Conservation (phyloP, 2,888 invertebrate species). For the Neocrepidodera transversa region DNA sequence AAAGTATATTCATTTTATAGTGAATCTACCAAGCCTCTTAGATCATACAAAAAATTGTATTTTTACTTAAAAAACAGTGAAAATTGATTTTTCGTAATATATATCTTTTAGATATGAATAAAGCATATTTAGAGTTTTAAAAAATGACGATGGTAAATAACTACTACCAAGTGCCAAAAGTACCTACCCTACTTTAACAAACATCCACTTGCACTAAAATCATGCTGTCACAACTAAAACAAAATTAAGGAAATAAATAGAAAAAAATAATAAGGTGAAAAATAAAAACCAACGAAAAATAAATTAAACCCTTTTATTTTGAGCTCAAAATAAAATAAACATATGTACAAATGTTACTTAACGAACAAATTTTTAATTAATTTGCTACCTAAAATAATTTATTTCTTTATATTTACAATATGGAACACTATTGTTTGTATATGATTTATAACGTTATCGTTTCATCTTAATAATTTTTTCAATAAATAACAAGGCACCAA, state of each 20-base stretch:
- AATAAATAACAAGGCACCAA: neutral
- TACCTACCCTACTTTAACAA: neutral
- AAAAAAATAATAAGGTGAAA: constrained; percentile 31
- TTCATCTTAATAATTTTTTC: neutral
- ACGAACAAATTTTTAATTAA: constrained; percentile 46
- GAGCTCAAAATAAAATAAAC: constrained; percentile 56
- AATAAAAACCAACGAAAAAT: constrained; percentile 53
- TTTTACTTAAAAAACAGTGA: no score
- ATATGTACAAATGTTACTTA: constrained; percentile 54
- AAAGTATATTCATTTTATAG: no score
- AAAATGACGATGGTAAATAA: neutral
- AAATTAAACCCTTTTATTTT: constrained; percentile 59
- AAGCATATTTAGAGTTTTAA: neutral
- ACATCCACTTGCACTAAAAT: neutral
- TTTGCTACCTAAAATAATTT: constrained; percentile 48
- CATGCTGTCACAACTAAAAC: constrained; percentile 10
- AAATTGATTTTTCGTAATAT: no score
- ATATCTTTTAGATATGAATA: no score
- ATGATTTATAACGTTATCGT: neutral
- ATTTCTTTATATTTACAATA: constrained; percentile 47
- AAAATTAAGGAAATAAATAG: neutral
- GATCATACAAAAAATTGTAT: no score
- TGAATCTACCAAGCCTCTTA: no score
- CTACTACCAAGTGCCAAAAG: constrained; percentile 4
- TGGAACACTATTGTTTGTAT: neutral